Percentiles rank a stretch among this genome's conserved stretches.
These are phyloP conservation scores for Eumaeus atala DNA, from an alignment of 1,140 invertebrate genomes.

Conservation along the genomic window DNA sequence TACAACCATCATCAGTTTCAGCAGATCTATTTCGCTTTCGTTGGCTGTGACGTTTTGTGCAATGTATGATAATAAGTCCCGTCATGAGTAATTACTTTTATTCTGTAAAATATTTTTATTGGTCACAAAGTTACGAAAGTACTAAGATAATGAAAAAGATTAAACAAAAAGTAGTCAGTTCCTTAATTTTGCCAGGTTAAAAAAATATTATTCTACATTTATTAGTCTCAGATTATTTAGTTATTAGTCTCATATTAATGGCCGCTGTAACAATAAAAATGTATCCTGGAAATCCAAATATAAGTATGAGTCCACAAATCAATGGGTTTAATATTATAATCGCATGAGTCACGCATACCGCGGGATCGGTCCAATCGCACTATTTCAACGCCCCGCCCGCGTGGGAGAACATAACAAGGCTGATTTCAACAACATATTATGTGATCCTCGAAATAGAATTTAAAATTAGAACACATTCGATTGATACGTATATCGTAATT, in stretches of 20 bases:
- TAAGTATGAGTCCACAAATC: slow-evolving; percentile 11
- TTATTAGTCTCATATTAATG: background rate
- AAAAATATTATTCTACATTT: no score
- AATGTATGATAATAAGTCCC: no score
- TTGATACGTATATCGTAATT: background rate
- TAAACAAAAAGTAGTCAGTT: no score
- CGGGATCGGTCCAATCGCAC: slow-evolving; percentile 38
- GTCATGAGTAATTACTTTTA: no score
- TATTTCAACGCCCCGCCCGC: slow-evolving; percentile 43
- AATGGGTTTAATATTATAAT: slow-evolving; percentile 14
- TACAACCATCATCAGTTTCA: no score
- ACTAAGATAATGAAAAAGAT: no score
- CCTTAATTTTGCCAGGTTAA: no score
- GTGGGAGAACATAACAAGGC: slow-evolving; percentile 65
- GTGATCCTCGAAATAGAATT: slow-evolving; percentile 42
- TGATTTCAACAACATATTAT: slow-evolving; percentile 56
- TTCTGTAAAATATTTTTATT: no score
- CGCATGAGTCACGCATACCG: slow-evolving; percentile 38
- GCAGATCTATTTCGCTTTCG: no score
- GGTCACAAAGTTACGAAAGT: no score
- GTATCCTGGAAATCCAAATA: slow-evolving; percentile 3
- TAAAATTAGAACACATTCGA: slow-evolving; percentile 47
- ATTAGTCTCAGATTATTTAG: no score
- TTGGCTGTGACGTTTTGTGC: no score
- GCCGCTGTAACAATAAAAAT: slow-evolving; percentile 7